Base-by-base conservation (phyloP, 2,113 vertebrate genomes). In the Melozone crissalis region DNA sequence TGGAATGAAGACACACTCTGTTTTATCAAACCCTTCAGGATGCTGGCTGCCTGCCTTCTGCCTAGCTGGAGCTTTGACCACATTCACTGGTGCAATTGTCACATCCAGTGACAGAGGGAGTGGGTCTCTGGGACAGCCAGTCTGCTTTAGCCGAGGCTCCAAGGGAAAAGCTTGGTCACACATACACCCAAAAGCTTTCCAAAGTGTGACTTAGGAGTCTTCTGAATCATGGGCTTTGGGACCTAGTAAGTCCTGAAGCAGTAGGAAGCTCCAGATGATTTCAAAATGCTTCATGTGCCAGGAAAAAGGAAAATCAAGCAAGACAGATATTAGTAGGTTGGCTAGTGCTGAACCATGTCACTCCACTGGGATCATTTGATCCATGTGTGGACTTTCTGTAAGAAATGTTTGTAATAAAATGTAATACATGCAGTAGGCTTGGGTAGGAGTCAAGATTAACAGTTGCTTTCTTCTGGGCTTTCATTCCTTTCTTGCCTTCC, bases 371-470 rank as follows among this genome's bases (percentile, higher is more conserved):
- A 89, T 90, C 39, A 20, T 67, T 71, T 89, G 39, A 82, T 86
- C 72, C 68, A 77, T 26, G 52, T 71, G 65, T 47, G 71, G 68
- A 55, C 63, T 77, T 92, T 27, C 43, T 39, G 72, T 71, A 89
- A 90, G 58, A 94, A 94, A 92, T 47, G 57, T 54, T 74, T 94
- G 68, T 71, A 89, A 91, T 51, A 74, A 91, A 84, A 51, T 84
- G 46, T 78, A 68, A 89, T 65, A 68, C 27, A 30, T 81, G 73
- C 54, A 65, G 58, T 74, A 52, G 65, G 39, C 76, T 84, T 84
- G 93, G 76, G 86, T 92, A 37, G 80, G 54, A 96, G 52, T 92
- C 79, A 93, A 74, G 65, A 78, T 67, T 75, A 74, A 74, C 35
- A 41, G 66, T 94, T 89, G 57, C 57, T 94, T 80, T 95, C 86